Evolutionary conservation across 2,113 vertebrate genomes (phyloP).

Genomic region (Cettia cetti): DNA sequence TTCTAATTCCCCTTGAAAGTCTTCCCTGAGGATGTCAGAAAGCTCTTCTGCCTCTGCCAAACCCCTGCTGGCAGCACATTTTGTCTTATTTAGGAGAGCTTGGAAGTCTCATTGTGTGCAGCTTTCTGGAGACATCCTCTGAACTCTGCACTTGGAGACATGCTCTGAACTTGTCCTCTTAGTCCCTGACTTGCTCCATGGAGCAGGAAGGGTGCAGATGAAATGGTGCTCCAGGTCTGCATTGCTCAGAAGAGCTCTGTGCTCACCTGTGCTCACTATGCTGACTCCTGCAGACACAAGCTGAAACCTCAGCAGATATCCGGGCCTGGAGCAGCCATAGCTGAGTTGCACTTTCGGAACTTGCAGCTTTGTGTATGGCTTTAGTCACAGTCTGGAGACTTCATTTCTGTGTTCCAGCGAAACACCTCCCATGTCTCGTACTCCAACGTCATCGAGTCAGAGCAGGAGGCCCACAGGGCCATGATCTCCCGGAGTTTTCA

Average conservation of each 20-base stretch:
- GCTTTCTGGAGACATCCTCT: background rate
- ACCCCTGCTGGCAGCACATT: background rate
- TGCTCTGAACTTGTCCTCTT: background rate
- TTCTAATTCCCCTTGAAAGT: background rate
- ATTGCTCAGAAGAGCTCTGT: background rate
- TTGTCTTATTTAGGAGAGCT: background rate
- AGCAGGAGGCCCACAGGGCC: background rate
- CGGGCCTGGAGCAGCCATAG: background rate
- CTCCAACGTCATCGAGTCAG: background rate
- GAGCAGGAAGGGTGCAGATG: background rate
- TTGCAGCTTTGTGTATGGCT: background rate
- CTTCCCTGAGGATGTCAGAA: background rate
- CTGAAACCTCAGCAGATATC: background rate
- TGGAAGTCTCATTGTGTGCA: background rate
- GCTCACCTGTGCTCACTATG: background rate
- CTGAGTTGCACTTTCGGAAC: background rate
- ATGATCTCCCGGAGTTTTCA: constrained; percentile 40
- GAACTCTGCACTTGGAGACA: background rate
- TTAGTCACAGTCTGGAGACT: background rate
- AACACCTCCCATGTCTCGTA: constrained; percentile 54
- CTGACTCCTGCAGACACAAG: background rate
- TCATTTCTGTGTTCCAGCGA: constrained; percentile 49
- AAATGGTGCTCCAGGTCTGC: background rate
- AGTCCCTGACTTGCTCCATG: background rate
- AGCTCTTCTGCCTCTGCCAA: background rate